A percentile compares a stretch with the other conserved stretches of the same genome.
phyloP scores from a whole-genome alignment of 2,113 vertebrate genomes.

The Clarias magur region DNA sequence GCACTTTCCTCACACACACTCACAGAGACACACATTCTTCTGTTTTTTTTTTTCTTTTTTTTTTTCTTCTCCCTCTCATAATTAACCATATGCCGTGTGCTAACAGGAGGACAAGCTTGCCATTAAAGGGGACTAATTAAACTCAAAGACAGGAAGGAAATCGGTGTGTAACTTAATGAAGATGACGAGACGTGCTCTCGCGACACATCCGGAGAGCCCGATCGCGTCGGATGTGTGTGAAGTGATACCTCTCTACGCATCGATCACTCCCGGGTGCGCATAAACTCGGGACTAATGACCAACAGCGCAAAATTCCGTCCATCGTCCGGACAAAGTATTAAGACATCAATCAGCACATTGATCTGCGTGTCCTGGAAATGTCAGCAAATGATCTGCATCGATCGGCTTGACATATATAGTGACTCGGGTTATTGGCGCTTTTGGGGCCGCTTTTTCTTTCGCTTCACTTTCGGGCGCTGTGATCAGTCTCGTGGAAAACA shows the following conservation, averaged over 20 bases:
- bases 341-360: slow-evolving; percentile 43
- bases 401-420: background rate
- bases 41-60: background rate
- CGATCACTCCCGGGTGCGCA: background rate
- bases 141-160: slow-evolving; percentile 41
- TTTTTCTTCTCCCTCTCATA: background rate
- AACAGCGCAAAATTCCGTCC: background rate
- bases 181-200: slow-evolving; percentile 34
- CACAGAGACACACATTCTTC: background rate
- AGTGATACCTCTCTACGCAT: slow-evolving; percentile 3
- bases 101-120: slow-evolving; percentile 38
- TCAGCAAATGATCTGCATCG: slow-evolving; percentile 34
- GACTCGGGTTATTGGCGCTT: background rate
- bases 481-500: slow-evolving; percentile 11
- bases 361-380: slow-evolving; percentile 39
- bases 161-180: slow-evolving; percentile 38
- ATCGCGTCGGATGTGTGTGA: background rate
- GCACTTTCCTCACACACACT: slow-evolving; percentile 20
- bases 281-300: background rate
- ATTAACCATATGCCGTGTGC: slow-evolving; percentile 37
- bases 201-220: slow-evolving; percentile 16
- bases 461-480: background rate
- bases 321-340: slow-evolving; percentile 40
- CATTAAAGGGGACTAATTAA: slow-evolving; percentile 45
- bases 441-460: background rate